Evolutionary conservation across 2,797 vertebrate species (phyloP).

Genomic region (Danio jaintianensis): DNA sequence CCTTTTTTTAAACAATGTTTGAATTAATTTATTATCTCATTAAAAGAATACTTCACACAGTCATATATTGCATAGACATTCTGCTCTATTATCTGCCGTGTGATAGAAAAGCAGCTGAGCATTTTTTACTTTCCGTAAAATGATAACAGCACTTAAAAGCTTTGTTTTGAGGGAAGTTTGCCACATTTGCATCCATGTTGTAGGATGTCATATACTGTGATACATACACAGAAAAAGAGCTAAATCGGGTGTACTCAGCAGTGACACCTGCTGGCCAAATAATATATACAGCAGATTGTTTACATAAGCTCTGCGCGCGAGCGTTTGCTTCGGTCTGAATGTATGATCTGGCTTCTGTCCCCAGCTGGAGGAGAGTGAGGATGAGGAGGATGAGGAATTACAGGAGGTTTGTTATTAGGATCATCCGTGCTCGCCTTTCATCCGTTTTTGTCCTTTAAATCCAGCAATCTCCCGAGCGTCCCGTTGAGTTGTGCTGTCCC

Average conservation of each 20-base stretch:
- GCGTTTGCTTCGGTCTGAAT: background rate
- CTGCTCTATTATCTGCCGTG: background rate
- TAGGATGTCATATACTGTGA: background rate
- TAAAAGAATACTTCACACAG: background rate
- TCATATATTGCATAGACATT: background rate
- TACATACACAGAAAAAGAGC: background rate
- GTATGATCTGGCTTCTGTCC: conserved; percentile 42
- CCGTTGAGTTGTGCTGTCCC: background rate
- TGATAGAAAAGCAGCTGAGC: background rate
- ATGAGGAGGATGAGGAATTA: conserved; percentile 48
- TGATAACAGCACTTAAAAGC: conserved; percentile 15
- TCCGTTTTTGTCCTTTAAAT: conserved; percentile 14
- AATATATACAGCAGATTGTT: background rate
- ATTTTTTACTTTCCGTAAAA: no score
- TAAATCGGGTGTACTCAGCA: background rate
- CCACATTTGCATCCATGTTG: background rate
- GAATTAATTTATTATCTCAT: no score
- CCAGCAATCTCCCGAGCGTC: background rate
- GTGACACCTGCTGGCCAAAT: conserved; percentile 4
- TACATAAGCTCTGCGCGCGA: background rate
- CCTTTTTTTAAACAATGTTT: no score
- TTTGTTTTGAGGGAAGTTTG: conserved; percentile 11
- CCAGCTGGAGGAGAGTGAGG: conserved; percentile 51
- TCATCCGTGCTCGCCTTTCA: background rate
- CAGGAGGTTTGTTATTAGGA: conserved; percentile 46